Base-by-base conservation (phyloP, 2,797 vertebrate genomes). In the Lateolabrax maculatus region DNA sequence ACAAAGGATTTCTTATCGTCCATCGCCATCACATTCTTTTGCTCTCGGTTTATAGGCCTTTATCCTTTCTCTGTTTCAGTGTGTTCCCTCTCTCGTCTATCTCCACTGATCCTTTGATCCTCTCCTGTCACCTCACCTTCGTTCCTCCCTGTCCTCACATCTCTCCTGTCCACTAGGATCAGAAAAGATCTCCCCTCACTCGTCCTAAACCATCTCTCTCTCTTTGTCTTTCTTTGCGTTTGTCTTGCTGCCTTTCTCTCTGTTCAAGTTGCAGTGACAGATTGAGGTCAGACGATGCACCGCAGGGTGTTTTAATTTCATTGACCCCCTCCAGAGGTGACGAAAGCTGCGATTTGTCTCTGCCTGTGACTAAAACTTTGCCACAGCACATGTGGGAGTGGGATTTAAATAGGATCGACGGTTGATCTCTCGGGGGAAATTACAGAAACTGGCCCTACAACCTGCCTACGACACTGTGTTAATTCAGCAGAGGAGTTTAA, bases 261-360 rank as follows among this genome's bases (percentile, higher is more conserved):
- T 79, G 49, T 56, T 67, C 75, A 86, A 93, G 84, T 87, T 76
- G 77, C 84, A 83, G 80, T 94, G 95, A 95, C 94, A 95, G 91
- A 95, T 95, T 95, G 93, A 94, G 94, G 94, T 94, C 93, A 92
- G 78, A 76, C 83, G 80, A 80, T 83, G 75, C 85, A 90, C 93
- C 56, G 71, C 62, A 16, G 93, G 95, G 91, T 84, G 81, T 93
- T 94, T 94, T 95, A 84, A 94, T 95, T 93, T 94, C 79, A 91
- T 89, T 94, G 92, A 93, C 91, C 94, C 90, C 93, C 81, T 85
- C 81, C 71, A 88, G 90, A 93, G 92, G 91, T 92, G 92, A 84
- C 63, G 11, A 92, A 91, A 92, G 89, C 89, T 83, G 85, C 23
- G 77, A 89, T 86, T 89, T 88, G 92, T 92, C 72, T 85, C 83